These are phyloP conservation scores for Percopsis omiscomaycus DNA, from an alignment of 2,797 vertebrate genomes.

Conservation along the genomic window DNA sequence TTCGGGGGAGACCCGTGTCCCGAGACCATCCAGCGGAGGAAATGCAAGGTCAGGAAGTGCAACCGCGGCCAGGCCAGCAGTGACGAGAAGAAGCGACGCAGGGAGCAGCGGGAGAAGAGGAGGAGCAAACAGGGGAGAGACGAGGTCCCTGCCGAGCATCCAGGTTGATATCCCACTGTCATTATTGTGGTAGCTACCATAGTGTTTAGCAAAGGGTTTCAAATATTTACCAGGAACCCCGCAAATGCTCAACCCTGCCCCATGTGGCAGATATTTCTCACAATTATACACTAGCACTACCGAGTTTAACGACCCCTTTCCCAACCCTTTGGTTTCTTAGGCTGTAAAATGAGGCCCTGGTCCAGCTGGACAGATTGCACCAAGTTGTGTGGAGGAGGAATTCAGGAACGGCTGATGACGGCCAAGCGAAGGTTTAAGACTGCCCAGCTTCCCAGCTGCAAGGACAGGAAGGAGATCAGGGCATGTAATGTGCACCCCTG, in stretches of 20 bases:
- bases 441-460: slow-evolving; percentile 92
- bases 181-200: too few species aligned
- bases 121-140: slow-evolving; percentile 84
- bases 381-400: slow-evolving; percentile 91
- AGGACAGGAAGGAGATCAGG: slow-evolving; percentile 97
- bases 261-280: too few species aligned
- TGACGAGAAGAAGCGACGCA: slow-evolving; percentile 87
- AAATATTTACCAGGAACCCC: too few species aligned
- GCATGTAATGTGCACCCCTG: slow-evolving; percentile 97
- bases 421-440: slow-evolving; percentile 95
- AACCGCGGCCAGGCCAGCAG: slow-evolving; percentile 81
- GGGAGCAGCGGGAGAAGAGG: slow-evolving; percentile 89
- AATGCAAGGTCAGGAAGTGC: slow-evolving; percentile 93
- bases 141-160: slow-evolving; percentile 81
- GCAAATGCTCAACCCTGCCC: too few species aligned
- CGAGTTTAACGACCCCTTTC: background rate
- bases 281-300: too few species aligned
- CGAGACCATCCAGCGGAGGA: slow-evolving; percentile 91
- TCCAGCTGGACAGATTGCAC: slow-evolving; percentile 95
- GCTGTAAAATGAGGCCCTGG: slow-evolving; percentile 96
- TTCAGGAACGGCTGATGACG: slow-evolving; percentile 94
- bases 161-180: slow-evolving; percentile 73
- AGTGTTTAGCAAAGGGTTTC: too few species aligned
- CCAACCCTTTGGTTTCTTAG: slow-evolving; percentile 62
- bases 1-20: slow-evolving; percentile 90